Evolutionary conservation across 1,140 invertebrate species (phyloP).

Genomic region (Teleopsis dalmanni): DNA sequence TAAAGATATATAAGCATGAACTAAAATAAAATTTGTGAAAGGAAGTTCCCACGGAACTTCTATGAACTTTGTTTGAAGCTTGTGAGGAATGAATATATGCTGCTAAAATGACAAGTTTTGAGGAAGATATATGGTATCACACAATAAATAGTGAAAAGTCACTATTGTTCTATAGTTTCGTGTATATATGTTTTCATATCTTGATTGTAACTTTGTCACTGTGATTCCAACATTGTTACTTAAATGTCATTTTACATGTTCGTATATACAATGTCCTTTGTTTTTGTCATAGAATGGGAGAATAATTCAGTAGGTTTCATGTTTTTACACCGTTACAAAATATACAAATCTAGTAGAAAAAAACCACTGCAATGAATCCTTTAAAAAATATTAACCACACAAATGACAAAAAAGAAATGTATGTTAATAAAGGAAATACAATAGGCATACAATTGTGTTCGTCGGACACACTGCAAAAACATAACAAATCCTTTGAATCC

Average conservation of each 20-base stretch:
- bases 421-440: background rate
- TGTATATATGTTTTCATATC: no score
- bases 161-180: no score
- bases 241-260: background rate
- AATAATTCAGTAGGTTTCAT: background rate
- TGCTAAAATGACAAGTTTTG: no score
- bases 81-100: no score
- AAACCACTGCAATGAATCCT: no score
- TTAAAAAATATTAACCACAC: background rate
- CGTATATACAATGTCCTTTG: background rate
- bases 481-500: background rate
- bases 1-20: no score
- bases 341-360: background rate
- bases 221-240: background rate
- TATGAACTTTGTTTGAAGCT: no score
- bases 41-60: no score
- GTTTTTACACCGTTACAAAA: background rate
- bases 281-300: slow-evolving; percentile 1
- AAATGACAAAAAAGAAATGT: background rate
- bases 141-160: no score
- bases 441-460: background rate
- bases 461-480: background rate
- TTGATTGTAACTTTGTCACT: no score
- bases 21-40: no score
- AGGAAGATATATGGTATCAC: no score